These are phyloP conservation scores for Globodera ellingtonae DNA, from an alignment of 1,140 invertebrate species.

Conservation along the genomic window DNA sequence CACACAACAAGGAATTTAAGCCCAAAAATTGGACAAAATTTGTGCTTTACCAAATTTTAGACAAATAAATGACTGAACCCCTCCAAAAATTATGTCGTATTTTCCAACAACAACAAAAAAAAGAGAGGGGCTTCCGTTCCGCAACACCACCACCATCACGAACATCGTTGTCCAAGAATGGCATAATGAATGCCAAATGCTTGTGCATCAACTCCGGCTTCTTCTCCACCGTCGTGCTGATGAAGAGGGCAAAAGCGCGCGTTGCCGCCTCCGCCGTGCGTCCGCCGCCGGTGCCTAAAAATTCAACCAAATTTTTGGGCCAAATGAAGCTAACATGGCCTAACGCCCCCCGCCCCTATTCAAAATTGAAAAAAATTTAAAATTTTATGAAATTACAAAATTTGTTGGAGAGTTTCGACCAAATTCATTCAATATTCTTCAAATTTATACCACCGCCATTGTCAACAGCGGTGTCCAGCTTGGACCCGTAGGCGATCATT, in stretches of 20 bases:
- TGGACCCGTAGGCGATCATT: slow-evolving; percentile 28
- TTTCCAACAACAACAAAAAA: background rate
- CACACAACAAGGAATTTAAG: too few species aligned
- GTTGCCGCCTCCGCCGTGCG: slow-evolving; percentile 20
- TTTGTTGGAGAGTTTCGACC: background rate
- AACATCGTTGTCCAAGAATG: slow-evolving; percentile 35
- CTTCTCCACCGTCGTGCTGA: slow-evolving; percentile 36
- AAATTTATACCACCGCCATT: background rate
- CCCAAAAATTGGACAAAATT: too few species aligned
- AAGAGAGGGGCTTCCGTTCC: too few species aligned
- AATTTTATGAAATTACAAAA: too few species aligned
- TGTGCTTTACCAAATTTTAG: too few species aligned
- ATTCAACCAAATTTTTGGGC: too few species aligned
- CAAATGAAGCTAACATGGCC: background rate
- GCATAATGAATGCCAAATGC: slow-evolving; percentile 27
- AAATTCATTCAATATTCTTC: too few species aligned
- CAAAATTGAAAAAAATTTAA: too few species aligned
- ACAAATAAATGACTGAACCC: too few species aligned
- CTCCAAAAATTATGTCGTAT: too few species aligned
- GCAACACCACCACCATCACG: background rate
- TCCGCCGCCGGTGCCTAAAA: too few species aligned
- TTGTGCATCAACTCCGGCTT: slow-evolving; percentile 11
- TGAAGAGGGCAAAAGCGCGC: slow-evolving; percentile 35
- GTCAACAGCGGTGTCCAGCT: slow-evolving; percentile 4
- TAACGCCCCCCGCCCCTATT: too few species aligned